Evolutionary conservation across 1,140 invertebrate species (phyloP).

Genomic region (Drosophila oshimai): DNA sequence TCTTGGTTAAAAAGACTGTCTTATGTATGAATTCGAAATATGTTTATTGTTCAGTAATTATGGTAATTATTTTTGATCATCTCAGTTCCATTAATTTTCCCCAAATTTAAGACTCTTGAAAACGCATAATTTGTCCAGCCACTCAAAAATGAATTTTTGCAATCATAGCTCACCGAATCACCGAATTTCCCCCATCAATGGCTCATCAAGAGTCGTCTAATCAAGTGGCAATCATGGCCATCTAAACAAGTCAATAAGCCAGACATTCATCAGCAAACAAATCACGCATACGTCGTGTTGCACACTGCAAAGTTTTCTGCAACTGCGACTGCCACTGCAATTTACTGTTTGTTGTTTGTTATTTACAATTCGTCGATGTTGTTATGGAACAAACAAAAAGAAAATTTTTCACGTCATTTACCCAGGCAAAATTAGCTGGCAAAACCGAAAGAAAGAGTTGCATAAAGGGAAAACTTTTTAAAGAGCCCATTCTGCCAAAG

Average conservation of each 20-base stretch:
- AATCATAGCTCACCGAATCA: background rate
- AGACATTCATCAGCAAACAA: constrained; percentile 25
- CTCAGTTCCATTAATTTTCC: background rate
- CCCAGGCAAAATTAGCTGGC: constrained; percentile 25
- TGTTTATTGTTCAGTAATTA: too few relatives aligned
- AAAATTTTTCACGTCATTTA: constrained; percentile 24
- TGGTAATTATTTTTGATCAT: too few relatives aligned
- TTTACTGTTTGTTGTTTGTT: constrained; percentile 38
- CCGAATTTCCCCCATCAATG: constrained; percentile 12
- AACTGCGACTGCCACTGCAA: constrained; percentile 37
- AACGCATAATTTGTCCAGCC: background rate
- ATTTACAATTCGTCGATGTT: constrained; percentile 26
- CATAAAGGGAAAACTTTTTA: constrained; percentile 57
- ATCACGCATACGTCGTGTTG: constrained; percentile 46
- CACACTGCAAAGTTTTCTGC: constrained; percentile 21
- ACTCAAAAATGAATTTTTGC: background rate
- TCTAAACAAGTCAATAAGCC: constrained; percentile 36
- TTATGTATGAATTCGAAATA: too few relatives aligned
- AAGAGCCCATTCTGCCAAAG: constrained; percentile 42
- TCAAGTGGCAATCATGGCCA: constrained; percentile 33
- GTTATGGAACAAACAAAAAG: constrained; percentile 13
- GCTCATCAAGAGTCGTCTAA: constrained; percentile 31
- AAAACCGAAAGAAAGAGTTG: constrained; percentile 12
- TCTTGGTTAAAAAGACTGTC: too few relatives aligned
- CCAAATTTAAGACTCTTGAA: background rate